These are phyloP conservation scores for Oostethus manadensis DNA, from an alignment of 2,113 vertebrate genomes.

Conservation along the genomic window DNA sequence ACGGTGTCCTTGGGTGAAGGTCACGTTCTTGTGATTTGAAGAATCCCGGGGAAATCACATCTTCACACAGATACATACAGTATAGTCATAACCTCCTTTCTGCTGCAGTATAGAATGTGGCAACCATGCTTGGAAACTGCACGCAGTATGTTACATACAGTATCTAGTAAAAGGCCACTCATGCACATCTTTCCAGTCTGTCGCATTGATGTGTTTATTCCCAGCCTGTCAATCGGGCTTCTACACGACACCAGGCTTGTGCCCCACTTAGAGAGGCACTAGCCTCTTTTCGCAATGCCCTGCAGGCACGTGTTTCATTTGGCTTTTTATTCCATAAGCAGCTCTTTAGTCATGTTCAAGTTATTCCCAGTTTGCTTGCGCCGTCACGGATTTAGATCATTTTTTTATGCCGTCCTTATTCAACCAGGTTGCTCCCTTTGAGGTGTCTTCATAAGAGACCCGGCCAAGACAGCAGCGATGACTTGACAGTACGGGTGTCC, in stretches of 20 bases:
- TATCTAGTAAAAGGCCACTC: constrained; percentile 24
- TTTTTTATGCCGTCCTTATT: too few species aligned
- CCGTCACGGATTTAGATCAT: neutral
- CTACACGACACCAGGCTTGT: constrained; percentile 15
- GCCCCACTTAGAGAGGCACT: constrained; percentile 49
- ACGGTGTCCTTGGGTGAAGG: too few species aligned
- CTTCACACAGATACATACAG: constrained; percentile 5
- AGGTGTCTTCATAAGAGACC: too few species aligned
- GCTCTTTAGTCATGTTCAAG: neutral
- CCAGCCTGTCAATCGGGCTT: constrained; percentile 23
- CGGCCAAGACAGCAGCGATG: too few species aligned
- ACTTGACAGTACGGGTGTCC: too few species aligned
- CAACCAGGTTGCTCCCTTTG: too few species aligned
- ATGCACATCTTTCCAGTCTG: constrained; percentile 40
- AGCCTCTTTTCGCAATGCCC: constrained; percentile 44
- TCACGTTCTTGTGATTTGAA: too few species aligned
- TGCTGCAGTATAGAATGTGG: neutral
- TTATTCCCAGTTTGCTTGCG: neutral
- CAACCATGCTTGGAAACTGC: neutral
- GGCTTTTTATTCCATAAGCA: constrained; percentile 26
- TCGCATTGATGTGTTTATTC: constrained; percentile 51
- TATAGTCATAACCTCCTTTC: constrained; percentile 8
- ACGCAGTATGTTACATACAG: neutral
- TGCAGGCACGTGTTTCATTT: constrained; percentile 45
- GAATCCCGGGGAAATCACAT: too few species aligned